Evolutionary conservation across 2,888 invertebrate species (phyloP).

Genomic region (Metallyticus violacea): DNA sequence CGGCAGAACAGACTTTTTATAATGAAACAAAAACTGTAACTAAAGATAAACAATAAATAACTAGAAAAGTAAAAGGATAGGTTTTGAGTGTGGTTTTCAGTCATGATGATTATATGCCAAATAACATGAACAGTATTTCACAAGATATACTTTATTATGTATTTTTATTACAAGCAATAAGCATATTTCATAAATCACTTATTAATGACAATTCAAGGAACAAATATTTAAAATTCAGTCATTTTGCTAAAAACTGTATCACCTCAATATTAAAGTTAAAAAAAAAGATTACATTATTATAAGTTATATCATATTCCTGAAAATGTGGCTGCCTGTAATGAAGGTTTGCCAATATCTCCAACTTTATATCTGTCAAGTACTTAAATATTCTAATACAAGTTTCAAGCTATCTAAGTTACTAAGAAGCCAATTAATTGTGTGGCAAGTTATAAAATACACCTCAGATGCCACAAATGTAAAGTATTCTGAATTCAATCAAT

Average conservation of each 20-base stretch:
- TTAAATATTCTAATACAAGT: constrained; percentile 36
- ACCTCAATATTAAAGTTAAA: not conserved
- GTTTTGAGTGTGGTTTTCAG: not conserved
- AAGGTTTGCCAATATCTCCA: constrained; percentile 54
- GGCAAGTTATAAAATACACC: not conserved
- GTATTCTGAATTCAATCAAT: not conserved
- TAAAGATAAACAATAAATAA: constrained; percentile 16
- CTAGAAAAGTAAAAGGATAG: constrained; percentile 4
- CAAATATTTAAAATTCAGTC: constrained; percentile 20
- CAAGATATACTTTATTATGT: constrained; percentile 29
- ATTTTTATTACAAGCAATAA: constrained; percentile 31
- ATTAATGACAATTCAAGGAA: constrained; percentile 10
- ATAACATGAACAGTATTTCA: constrained; percentile 18
- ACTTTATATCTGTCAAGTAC: constrained; percentile 31
- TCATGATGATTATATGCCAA: not conserved
- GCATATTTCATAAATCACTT: constrained; percentile 17
- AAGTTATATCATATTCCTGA: constrained; percentile 11
- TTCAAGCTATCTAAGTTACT: not conserved
- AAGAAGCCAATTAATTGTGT: not conserved
- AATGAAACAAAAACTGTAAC: constrained; percentile 27
- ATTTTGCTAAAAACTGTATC: constrained; percentile 14
- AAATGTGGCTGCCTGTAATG: constrained; percentile 48
- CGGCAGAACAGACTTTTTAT: constrained; percentile 37
- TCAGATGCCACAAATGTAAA: not conserved
- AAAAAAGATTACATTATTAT: constrained; percentile 16